phyloP scores from a whole-genome alignment of 2,888 invertebrate genomes.

The Mythimna pallens region DNA sequence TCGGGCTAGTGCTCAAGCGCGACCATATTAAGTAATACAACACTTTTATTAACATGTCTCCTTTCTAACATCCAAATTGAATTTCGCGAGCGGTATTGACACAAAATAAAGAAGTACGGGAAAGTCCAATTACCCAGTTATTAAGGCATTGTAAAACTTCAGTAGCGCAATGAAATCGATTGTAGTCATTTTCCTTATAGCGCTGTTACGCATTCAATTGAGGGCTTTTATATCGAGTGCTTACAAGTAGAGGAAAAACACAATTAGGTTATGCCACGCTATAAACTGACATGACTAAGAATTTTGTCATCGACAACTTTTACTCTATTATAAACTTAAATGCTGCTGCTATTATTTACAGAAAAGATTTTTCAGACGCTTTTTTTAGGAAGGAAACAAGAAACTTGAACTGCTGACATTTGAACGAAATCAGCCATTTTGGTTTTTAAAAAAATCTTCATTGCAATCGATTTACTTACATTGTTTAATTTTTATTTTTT shows the following conservation, averaged over 20 bases:
- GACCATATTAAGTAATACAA: no score
- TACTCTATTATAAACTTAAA: no score
- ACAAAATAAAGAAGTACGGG: slow-evolving; percentile 1
- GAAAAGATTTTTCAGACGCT: not conserved
- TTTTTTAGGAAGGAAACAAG: no score
- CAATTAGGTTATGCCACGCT: slow-evolving; percentile 21
- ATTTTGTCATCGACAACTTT: not conserved
- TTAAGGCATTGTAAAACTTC: slow-evolving; percentile 16
- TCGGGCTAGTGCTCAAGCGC: no score
- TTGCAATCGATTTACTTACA: no score
- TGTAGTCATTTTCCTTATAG: slow-evolving; percentile 10
- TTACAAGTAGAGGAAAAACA: slow-evolving; percentile 12
- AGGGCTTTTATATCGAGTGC: slow-evolving; percentile 4
- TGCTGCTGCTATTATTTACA: not conserved
- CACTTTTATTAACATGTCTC: not conserved
- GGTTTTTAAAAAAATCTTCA: no score
- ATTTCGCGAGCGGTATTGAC: slow-evolving; percentile 2
- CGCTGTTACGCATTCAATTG: slow-evolving; percentile 20
- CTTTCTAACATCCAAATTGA: not conserved
- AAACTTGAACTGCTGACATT: no score
- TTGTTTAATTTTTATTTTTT: no score
- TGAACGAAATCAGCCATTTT: no score
- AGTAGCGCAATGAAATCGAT: slow-evolving; percentile 8
- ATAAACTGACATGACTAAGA: not conserved
- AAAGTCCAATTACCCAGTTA: slow-evolving; percentile 21